phyloP scores from a whole-genome alignment of 1,140 invertebrate species.

The Zaprionus taronus region DNA sequence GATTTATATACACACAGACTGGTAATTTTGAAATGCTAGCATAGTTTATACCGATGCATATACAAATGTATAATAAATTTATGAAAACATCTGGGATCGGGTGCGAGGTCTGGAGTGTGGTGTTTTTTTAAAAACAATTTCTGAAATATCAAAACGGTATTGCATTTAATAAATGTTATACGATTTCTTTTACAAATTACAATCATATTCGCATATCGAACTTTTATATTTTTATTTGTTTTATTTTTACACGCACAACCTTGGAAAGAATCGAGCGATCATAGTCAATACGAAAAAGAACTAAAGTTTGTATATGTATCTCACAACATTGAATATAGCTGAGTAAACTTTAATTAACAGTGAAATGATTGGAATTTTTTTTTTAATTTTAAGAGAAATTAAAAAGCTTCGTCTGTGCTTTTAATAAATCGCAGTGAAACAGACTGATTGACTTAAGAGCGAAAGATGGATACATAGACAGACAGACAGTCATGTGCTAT shows the following conservation, averaged over 20 bases:
- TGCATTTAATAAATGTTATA: background rate
- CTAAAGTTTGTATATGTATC: constrained; percentile 1
- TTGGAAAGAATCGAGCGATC: background rate
- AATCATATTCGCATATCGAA: background rate
- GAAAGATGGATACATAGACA: background rate
- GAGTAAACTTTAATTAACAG: constrained; percentile 13
- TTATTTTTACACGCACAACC: background rate
- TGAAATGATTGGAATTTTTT: background rate
- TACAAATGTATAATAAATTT: background rate
- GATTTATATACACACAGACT: background rate
- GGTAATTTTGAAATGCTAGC: background rate
- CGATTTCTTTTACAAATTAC: background rate
- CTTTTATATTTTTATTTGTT: background rate
- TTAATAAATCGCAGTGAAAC: background rate
- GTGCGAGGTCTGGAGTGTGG: background rate
- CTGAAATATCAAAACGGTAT: background rate
- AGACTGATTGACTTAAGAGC: background rate
- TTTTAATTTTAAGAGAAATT: background rate
- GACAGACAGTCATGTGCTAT: background rate
- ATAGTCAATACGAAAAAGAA: constrained; percentile 1
- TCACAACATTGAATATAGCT: constrained; percentile 11
- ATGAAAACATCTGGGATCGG: background rate
- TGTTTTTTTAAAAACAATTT: background rate
- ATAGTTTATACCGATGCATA: background rate
- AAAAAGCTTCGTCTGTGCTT: constrained; percentile 17